Percentiles rank a stretch among this genome's conserved stretches.
These are phyloP conservation scores for Orestias chungarensis DNA, from an alignment of 2,797 vertebrate species.

Conservation along the genomic window DNA sequence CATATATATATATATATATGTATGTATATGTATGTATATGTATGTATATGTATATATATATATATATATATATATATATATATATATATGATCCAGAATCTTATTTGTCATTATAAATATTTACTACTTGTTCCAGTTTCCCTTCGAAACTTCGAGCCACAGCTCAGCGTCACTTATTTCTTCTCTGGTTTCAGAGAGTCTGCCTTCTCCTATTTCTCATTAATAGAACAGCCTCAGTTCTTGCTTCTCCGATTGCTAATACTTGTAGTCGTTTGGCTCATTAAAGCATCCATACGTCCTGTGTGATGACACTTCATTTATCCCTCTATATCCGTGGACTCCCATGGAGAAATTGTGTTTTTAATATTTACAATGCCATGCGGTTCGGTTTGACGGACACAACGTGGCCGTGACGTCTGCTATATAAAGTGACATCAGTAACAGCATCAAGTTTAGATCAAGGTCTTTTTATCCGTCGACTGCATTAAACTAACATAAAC, in stretches of 20 bases:
- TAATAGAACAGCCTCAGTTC: neutral
- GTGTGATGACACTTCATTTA: conserved; percentile 2
- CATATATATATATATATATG: too few species aligned
- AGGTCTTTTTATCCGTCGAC: neutral
- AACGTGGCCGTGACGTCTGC: neutral
- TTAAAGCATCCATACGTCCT: conserved; percentile 1
- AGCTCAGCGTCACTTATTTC: neutral
- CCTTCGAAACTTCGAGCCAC: neutral
- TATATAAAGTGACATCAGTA: neutral
- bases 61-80: too few species aligned
- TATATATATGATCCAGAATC: neutral
- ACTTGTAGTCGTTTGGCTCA: neutral
- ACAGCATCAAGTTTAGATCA: neutral
- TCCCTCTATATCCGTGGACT: neutral
- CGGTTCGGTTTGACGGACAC: neutral
- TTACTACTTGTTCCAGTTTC: neutral
- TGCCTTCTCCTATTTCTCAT: neutral
- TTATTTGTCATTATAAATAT: neutral
- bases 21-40: too few species aligned
- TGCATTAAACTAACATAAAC: neutral
- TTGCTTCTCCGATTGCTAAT: conserved; percentile 4
- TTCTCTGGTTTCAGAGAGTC: neutral
- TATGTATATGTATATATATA: too few species aligned
- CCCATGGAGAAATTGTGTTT: conserved; percentile 12
- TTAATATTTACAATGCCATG: neutral